Base-by-base conservation (phyloP, 2,888 invertebrate species). In the Conchocele bisecta region DNA sequence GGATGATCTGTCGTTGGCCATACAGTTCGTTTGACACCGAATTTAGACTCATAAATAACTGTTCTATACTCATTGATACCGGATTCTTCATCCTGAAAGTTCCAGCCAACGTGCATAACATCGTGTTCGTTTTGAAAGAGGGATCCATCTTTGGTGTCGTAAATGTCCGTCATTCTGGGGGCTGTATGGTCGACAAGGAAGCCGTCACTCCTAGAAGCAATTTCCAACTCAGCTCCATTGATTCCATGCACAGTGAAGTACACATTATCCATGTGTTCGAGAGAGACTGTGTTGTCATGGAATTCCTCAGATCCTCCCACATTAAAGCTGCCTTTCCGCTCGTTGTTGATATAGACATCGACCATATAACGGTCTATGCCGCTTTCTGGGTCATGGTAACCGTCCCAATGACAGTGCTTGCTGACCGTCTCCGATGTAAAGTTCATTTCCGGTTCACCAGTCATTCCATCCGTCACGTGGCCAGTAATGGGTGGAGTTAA, bases 81-180 rank as follows among this genome's bases (percentile, higher is more conserved):
- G 7, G 84, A 84, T 50, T 84, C 82, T 0, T 37, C 46, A 46
- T 84, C 84, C 15, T 63, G 39, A 48, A 82, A 84, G 11, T 77
- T 46, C 83, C 82, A 84, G n/a, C 50, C 61, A 1, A 81, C 33
- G 65, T 67, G 28, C 39, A 84, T 54, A 1, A 29, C 39, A 1
- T 66, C 42, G 20, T 71, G 69, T 15, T 78, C 66, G 2, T 44
- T 63, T 50, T 83, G 84, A 41, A 67, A 82, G 0, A 51, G 17
- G 1, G 24, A 9, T 6, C 69, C 71, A 17, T 28, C 53, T 5
- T 66, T 35, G 24, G 68, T 65, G 35, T 79, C 78, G 15, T 35
- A 54, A 5, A 39, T 37, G 22, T 54, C 11, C 5, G 33, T 50
- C 42, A 68, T 42, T 7, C 44, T 35, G 1, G 82, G 82, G n/a